Base-by-base conservation (phyloP, 2,797 vertebrate genomes). In the Thamnophis elegans region DNA sequence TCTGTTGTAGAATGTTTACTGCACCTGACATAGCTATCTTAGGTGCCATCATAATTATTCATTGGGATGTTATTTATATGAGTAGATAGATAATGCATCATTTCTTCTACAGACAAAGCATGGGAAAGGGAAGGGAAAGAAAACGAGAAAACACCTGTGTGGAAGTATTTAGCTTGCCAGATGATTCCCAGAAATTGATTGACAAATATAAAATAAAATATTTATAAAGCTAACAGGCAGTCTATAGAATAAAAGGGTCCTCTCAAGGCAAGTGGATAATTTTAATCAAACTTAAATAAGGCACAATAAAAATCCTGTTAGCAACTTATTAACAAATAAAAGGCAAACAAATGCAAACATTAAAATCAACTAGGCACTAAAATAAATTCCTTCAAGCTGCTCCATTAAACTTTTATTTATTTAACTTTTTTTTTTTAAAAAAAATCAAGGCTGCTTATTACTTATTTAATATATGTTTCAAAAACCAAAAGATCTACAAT, bases 1-100 rank as follows among this genome's bases (percentile, higher is more conserved):
- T 97, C 94, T 96, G 96, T 92, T 95, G 93, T 94, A 94, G 95
- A 96, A 94, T 96, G 95, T 97, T 97, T 96, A 96, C 95, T 94
- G 95, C 91, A 94, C 93, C 93, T 95, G 97, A 95, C 96, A 86
- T 93, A 51, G 94, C 95, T 94, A 94, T 96, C 91, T 93, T 92
- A 88, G 87, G 68, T 97, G 95, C 94, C 95, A 96, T 85, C 93
- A 93, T 95, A 95, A 95, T 96, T 96, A 95, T 90, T 94, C 95
- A 93, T 94, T 93, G 95, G 47, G 90, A 56, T 91, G 85, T 95
- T 96, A 96, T 93, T 95, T 94, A 92, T 94, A 42, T 55, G 28
- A 94, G 60, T 65, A 89, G 65, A 94, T 82, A 82, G 73, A 82
- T 82, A 78, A 60, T 95, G 54, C 93, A 86, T 36, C 88, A 60